Conservation (phyloP, 2,113 vertebrate genomes). For the Phainopepla nitens region DNA sequence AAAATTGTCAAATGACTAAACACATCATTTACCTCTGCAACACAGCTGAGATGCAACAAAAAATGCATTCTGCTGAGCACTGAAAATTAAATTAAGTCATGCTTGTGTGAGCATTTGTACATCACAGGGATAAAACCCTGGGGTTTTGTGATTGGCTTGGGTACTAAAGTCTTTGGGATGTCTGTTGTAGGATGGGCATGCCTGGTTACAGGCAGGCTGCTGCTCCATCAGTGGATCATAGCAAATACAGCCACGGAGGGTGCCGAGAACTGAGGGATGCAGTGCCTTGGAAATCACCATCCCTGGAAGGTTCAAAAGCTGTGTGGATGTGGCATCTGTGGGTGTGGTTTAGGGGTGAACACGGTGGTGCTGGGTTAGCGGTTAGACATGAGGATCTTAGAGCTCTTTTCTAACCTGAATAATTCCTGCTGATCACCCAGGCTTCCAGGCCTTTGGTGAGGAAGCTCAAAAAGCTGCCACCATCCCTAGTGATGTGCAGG, state of each 20-base stretch:
- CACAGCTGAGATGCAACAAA: slow-evolving; percentile 22
- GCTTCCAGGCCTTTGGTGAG: not conserved
- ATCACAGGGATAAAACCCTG: not conserved
- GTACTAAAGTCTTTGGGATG: not conserved
- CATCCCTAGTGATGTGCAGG: rapidly evolving
- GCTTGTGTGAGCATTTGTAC: not conserved
- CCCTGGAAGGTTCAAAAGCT: not conserved
- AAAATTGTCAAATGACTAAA: slow-evolving; percentile 51
- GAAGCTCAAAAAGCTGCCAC: not conserved
- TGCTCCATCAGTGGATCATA: not conserved
- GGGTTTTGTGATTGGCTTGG: not conserved
- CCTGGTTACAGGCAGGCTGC: not conserved
- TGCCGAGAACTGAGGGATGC: not conserved
- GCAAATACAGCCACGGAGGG: rapidly evolving
- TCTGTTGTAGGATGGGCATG: not conserved
- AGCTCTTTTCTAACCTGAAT: not conserved
- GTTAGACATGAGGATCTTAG: not conserved
- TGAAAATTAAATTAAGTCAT: slow-evolving; percentile 33
- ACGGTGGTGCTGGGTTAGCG: rapidly evolving
- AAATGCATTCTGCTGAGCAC: slow-evolving; percentile 23
- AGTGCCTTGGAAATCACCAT: not conserved
- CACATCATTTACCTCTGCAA: slow-evolving; percentile 31
- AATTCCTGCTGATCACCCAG: not conserved
- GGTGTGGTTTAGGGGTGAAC: not conserved
- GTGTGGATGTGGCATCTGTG: not conserved